Conservation (phyloP, 2,888 invertebrate species). For the Hirtodrosophila confusa region DNA sequence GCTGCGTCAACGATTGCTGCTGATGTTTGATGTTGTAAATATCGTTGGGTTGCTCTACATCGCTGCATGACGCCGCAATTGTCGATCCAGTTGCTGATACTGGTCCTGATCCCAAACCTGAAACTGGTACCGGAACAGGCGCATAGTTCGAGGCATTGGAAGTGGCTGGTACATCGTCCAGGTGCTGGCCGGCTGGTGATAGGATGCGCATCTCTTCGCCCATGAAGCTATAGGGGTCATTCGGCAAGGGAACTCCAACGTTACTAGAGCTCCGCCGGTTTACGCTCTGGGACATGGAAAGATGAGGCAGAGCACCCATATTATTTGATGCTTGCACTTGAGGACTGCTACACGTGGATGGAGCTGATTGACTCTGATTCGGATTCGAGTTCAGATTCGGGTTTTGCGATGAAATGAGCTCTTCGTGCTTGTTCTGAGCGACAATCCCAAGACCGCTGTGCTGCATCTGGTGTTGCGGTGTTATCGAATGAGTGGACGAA, state of each 20-base stretch:
- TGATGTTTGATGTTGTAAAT: conserved; percentile 39
- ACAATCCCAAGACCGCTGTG: conserved; percentile 46
- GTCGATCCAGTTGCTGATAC: conserved; percentile 9
- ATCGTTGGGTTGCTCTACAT: conserved; percentile 26
- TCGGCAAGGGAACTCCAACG: conserved; percentile 21
- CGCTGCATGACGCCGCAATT: conserved; percentile 3
- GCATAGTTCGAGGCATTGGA: conserved; percentile 35
- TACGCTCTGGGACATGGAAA: conserved; percentile 22
- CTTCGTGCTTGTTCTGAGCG: conserved; percentile 56
- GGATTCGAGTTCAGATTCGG: conserved; percentile 36
- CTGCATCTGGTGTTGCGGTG: conserved; percentile 79
- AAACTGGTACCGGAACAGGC: conserved; percentile 13
- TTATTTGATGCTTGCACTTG: conserved; percentile 12
- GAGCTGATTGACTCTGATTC: conserved; percentile 30
- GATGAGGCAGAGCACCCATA: conserved; percentile 16
- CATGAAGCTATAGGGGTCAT: conserved; percentile 93
- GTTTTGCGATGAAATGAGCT: conserved; percentile 34
- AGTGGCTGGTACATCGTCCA: conserved; percentile 5
- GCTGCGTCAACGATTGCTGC: conserved; percentile 22
- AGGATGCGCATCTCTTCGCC: conserved; percentile 87
- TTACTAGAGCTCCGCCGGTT: conserved; percentile 16
- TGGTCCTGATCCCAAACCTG: conserved; percentile 11
- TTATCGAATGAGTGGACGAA: conserved; percentile 79
- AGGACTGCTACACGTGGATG: conserved; percentile 18
- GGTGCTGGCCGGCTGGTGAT: conserved; percentile 45